phyloP scores from a whole-genome alignment of 1,140 invertebrate species.

The Orchesella cincta region DNA sequence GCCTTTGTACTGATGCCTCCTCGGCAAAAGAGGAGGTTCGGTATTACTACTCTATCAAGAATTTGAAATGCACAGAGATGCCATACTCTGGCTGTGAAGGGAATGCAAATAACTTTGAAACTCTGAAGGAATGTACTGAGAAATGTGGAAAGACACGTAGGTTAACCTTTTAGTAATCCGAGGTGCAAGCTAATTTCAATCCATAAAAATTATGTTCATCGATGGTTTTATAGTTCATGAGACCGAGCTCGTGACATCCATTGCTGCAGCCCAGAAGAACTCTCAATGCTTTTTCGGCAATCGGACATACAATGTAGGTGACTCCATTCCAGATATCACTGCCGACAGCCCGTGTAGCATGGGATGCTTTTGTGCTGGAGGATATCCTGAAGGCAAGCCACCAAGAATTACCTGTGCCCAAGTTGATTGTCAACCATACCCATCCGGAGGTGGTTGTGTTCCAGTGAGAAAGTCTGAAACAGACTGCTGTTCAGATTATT shows the following conservation, averaged over 20 bases:
- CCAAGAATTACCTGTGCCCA: conserved; percentile 28
- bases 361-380: conserved; percentile 40
- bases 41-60: conserved; percentile 38
- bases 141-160: conserved; percentile 42
- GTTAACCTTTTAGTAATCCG: conserved; percentile 17
- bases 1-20: conserved; percentile 12
- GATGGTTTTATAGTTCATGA: conserved; percentile 1
- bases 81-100: conserved; percentile 48
- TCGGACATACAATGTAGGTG: conserved; percentile 40
- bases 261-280: background rate
- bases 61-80: conserved; percentile 47
- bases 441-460: conserved; percentile 33
- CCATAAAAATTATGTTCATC: background rate
- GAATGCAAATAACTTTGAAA: conserved; percentile 49
- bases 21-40: conserved; percentile 9
- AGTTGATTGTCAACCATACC: conserved; percentile 34
- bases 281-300: conserved; percentile 49
- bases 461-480: conserved; percentile 24
- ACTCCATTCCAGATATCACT: conserved; percentile 44
- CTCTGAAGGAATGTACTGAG: conserved; percentile 43
- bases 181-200: conserved; percentile 10
- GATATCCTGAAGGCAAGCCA: background rate
- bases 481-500: conserved; percentile 35
- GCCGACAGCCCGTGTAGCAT: conserved; percentile 43
- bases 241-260: background rate